A percentile compares a stretch with the other conserved stretches of the same genome.
phyloP scores from a whole-genome alignment of 2,888 invertebrate genomes.

The Heteropelma amictum region DNA sequence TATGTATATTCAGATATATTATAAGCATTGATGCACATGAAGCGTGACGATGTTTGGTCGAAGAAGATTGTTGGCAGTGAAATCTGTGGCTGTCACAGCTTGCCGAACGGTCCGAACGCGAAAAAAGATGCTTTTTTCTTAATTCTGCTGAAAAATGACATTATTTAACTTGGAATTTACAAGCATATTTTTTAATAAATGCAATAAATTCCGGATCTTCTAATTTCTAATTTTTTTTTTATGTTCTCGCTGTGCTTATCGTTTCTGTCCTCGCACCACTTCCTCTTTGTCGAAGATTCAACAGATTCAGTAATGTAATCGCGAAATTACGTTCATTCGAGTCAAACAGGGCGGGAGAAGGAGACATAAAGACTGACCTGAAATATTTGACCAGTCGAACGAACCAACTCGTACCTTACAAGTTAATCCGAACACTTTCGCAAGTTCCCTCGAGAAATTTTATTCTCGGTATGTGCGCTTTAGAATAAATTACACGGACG shows the following conservation, averaged over 20 bases:
- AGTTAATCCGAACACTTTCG: conserved; percentile 54
- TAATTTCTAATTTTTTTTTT: conserved; percentile 33
- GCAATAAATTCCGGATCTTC: conserved; percentile 25
- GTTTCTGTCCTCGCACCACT: conserved; percentile 1
- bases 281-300: conserved; percentile 42
- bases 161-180: no score
- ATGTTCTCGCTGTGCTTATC: conserved; percentile 6
- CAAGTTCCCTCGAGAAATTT: conserved; percentile 52
- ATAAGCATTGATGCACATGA: not conserved
- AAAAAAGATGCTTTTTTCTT: conserved; percentile 20
- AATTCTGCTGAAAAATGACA: conserved; percentile 18
- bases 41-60: no score
- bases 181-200: not conserved
- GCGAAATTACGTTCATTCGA: conserved; percentile 45
- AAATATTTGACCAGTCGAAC: conserved; percentile 42
- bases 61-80: no score
- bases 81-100: no score
- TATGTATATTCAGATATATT: not conserved
- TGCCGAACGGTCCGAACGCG: no score
- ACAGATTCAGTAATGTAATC: conserved; percentile 58
- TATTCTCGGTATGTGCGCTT: conserved; percentile 36
- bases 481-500: conserved; percentile 45
- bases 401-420: conserved; percentile 43
- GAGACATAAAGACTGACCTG: conserved; percentile 6
- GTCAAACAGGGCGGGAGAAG: not conserved